Evolutionary conservation across 2,113 vertebrate species (phyloP).

Genomic region (Bos indicus): DNA sequence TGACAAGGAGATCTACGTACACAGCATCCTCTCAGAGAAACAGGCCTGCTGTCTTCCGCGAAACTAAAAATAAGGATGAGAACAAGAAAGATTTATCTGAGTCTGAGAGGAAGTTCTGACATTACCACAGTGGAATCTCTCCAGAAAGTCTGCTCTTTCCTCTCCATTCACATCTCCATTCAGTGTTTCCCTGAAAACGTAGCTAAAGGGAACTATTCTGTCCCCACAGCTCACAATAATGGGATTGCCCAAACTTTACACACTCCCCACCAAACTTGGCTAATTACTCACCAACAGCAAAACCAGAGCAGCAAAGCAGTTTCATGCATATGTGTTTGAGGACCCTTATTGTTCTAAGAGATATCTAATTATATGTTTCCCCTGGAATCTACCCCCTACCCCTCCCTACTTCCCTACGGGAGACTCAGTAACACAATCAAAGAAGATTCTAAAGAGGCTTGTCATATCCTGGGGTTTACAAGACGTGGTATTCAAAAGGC

Average conservation of each 20-base stretch:
- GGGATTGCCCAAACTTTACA: not conserved
- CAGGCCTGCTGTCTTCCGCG: slow-evolving; percentile 42
- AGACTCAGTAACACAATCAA: slow-evolving; percentile 77
- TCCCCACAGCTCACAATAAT: not conserved
- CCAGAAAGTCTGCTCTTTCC: slow-evolving; percentile 47
- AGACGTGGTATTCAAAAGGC: slow-evolving; percentile 66
- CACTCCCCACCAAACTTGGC: not conserved
- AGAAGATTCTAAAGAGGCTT: slow-evolving; percentile 75
- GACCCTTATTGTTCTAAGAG: slow-evolving; percentile 60
- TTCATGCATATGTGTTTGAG: slow-evolving; percentile 37
- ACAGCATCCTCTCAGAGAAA: not conserved
- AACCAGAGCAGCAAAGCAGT: slow-evolving; percentile 51
- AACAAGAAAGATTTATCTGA: slow-evolving; percentile 61
- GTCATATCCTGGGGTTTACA: slow-evolving; percentile 72
- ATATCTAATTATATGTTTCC: slow-evolving; percentile 76
- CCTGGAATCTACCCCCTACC: slow-evolving; percentile 50
- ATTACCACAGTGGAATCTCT: slow-evolving; percentile 55
- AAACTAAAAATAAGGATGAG: slow-evolving; percentile 72
- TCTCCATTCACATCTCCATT: slow-evolving; percentile 42
- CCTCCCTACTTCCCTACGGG: slow-evolving; percentile 69
- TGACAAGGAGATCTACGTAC: not conserved
- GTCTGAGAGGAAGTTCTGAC: slow-evolving; percentile 61
- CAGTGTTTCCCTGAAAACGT: slow-evolving; percentile 32
- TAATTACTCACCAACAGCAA: slow-evolving; percentile 58
- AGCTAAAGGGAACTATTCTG: slow-evolving; percentile 28